Conservation (phyloP, 2,797 vertebrate species). For the Manis crassicaudata region DNA sequence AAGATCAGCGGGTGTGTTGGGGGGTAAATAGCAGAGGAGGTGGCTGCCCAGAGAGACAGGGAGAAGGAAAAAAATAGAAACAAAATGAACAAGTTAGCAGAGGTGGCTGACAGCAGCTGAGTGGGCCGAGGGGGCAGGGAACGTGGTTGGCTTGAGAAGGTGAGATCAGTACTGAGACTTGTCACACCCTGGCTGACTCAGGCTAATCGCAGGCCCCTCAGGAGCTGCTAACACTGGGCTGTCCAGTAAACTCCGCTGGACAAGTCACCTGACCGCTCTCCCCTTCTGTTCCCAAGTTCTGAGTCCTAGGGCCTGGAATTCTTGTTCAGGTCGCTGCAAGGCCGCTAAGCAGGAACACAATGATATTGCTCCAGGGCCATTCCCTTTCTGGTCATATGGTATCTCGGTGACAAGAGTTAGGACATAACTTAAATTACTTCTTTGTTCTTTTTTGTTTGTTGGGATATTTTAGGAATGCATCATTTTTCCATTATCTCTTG, state of each 20-base stretch:
- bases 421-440: background rate
- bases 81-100: constrained; percentile 64
- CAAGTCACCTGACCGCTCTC: background rate
- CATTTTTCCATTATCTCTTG: background rate
- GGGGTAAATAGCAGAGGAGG: constrained; percentile 63
- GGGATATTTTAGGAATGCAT: background rate
- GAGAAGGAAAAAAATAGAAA: constrained; percentile 59
- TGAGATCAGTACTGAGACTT: constrained; percentile 48
- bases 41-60: constrained; percentile 41
- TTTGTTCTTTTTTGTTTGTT: constrained; percentile 6
- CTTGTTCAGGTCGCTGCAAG: constrained; percentile 17
- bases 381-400: background rate
- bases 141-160: constrained; percentile 49
- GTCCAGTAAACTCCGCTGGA: constrained; percentile 38
- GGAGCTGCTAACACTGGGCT: constrained; percentile 21
- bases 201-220: background rate
- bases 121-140: constrained; percentile 33
- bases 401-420: background rate
- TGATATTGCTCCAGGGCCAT: background rate
- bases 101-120: constrained; percentile 60
- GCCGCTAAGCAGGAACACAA: background rate
- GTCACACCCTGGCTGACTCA: constrained; percentile 68
- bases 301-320: constrained; percentile 29
- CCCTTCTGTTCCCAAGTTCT: background rate
- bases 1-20: constrained; percentile 43